Evolutionary conservation across 2,797 vertebrate genomes (phyloP).

Genomic region (Parambassis ranga): DNA sequence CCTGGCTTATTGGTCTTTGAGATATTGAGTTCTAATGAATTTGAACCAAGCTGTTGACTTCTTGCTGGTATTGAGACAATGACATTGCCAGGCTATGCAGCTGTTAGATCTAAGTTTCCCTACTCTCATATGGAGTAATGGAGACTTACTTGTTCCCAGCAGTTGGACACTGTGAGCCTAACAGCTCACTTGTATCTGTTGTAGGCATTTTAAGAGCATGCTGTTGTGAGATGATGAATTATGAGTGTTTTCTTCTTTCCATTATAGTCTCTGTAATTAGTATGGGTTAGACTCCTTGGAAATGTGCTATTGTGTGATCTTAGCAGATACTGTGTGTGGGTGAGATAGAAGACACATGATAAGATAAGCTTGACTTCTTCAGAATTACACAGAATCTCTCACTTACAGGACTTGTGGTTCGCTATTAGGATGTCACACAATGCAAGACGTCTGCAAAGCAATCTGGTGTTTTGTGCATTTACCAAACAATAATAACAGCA

Average conservation of each 20-base stretch:
- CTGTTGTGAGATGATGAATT: background rate
- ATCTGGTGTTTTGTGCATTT: slow-evolving; percentile 14
- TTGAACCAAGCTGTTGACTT: no score
- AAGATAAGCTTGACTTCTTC: background rate
- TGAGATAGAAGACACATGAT: slow-evolving; percentile 3
- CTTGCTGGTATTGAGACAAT: no score
- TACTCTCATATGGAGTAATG: no score
- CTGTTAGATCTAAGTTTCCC: no score
- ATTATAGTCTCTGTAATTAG: background rate
- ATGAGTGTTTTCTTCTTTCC: background rate
- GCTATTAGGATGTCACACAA: slow-evolving; percentile 28
- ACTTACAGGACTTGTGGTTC: slow-evolving; percentile 8
- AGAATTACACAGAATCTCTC: slow-evolving; percentile 18
- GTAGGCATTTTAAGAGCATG: background rate
- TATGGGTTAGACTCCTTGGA: background rate
- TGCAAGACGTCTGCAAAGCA: slow-evolving; percentile 16
- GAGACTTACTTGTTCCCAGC: no score
- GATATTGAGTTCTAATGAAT: no score
- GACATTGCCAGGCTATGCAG: no score
- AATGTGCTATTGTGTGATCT: background rate
- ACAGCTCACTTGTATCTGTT: no score
- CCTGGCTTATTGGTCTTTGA: no score
- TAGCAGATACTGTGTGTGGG: background rate
- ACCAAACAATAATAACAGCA: background rate
- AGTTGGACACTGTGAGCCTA: no score